phyloP scores from a whole-genome alignment of 1,140 invertebrate genomes.

The Lethrus apterus region DNA sequence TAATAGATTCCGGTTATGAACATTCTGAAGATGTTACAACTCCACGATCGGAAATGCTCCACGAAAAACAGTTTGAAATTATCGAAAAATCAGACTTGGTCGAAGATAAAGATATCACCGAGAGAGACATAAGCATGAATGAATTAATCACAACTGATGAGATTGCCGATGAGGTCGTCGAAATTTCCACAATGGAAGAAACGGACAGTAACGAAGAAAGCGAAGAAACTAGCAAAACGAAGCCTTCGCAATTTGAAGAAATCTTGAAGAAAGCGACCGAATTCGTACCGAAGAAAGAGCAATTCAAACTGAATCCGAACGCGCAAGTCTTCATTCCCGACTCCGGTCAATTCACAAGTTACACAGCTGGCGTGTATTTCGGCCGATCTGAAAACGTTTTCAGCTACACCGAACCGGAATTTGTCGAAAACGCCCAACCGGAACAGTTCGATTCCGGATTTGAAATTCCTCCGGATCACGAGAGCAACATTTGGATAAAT shows the following conservation, averaged over 20 bases:
- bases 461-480: conserved; percentile 27
- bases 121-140: conserved; percentile 4
- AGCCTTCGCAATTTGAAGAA: conserved; percentile 31
- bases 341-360: conserved; percentile 11
- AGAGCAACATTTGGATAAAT: conserved; percentile 30
- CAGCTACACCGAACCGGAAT: not conserved
- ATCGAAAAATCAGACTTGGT: not conserved
- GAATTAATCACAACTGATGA: conserved; percentile 9
- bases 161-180: not conserved
- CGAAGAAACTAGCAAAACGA: conserved; percentile 2
- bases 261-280: conserved; percentile 30
- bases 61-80: not conserved
- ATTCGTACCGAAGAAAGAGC: conserved; percentile 30
- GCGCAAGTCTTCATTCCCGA: conserved; percentile 37
- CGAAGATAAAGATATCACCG: not conserved
- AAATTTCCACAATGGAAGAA: not conserved
- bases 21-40: too few species aligned
- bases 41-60: not conserved
- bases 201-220: conserved; percentile 10
- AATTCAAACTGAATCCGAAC: conserved; percentile 32
- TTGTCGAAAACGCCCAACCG: not conserved
- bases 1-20: too few species aligned
- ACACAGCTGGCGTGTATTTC: not conserved
- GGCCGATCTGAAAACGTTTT: not conserved
- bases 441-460: conserved; percentile 23